phyloP scores from a whole-genome alignment of 2,113 vertebrate genomes.

The Globicephala melas region DNA sequence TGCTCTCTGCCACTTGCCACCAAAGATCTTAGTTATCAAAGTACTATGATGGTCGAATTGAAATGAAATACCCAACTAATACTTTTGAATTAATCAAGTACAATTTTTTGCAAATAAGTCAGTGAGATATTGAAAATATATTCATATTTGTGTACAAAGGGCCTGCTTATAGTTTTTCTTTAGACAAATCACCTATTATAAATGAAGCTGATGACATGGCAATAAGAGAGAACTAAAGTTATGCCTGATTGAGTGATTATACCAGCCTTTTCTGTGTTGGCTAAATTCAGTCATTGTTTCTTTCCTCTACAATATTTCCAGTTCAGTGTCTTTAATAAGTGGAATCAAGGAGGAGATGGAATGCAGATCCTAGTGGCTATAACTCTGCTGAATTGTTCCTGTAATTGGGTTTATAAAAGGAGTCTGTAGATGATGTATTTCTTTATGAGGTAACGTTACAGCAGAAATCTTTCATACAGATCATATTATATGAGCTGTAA shows the following conservation, averaged over 20 bases:
- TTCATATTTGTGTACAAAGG: background rate
- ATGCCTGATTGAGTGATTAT: background rate
- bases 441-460: constrained; percentile 42
- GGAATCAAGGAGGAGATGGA: background rate
- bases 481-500: constrained; percentile 39
- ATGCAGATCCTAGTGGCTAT: background rate
- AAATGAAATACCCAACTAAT: background rate
- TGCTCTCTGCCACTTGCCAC: background rate
- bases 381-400: constrained; percentile 1
- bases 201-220: background rate
- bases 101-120: background rate
- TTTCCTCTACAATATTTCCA: constrained; percentile 53
- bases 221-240: constrained; percentile 39
- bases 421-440: background rate
- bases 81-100: background rate
- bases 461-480: constrained; percentile 54
- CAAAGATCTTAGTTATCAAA: background rate
- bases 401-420: constrained; percentile 50
- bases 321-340: constrained; percentile 16
- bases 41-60: background rate
- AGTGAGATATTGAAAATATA: background rate
- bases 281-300: constrained; percentile 46
- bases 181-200: background rate
- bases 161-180: background rate
- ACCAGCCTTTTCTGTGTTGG: constrained; percentile 28